These are phyloP conservation scores for Erpetoichthys calabaricus DNA, from an alignment of 2,797 vertebrate genomes.

Conservation along the genomic window DNA sequence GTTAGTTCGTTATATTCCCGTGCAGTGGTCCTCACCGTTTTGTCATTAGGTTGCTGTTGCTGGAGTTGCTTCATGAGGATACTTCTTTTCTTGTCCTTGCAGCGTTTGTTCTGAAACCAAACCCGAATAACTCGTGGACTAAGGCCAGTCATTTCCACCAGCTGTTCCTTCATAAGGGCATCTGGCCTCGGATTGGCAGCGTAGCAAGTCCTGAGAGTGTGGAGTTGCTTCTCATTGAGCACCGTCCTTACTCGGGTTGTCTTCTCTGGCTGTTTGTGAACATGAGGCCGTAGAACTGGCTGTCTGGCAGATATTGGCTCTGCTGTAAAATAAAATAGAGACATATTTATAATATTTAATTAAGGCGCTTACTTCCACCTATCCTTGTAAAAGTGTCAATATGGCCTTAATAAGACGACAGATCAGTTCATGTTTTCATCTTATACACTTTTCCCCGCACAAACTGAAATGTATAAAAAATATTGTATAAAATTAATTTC, in stretches of 20 bases:
- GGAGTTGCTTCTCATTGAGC: conserved; percentile 86
- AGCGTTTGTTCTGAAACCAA: conserved; percentile 92
- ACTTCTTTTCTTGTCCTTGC: conserved; percentile 86
- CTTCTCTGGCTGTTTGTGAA: conserved; percentile 88
- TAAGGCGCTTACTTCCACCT: no score
- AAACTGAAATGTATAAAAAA: no score
- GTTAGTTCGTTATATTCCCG: accelerated
- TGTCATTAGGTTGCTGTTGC: conserved; percentile 84
- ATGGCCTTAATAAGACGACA: no score
- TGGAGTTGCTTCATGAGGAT: conserved; percentile 88
- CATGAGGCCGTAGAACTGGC: conserved; percentile 73
- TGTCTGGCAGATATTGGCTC: conserved; percentile 83
- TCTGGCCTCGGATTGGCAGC: conserved; percentile 87
- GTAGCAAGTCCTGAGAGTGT: conserved; percentile 85
- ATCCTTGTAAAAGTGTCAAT: no score
- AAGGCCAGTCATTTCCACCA: conserved; percentile 87
- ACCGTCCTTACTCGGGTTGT: conserved; percentile 83
- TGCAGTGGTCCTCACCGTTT: conserved; percentile 60
- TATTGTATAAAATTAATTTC: no score
- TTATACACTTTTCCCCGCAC: no score
- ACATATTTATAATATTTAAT: no score
- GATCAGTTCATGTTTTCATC: no score
- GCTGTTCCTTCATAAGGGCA: conserved; percentile 86
- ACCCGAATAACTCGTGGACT: conserved; percentile 83
- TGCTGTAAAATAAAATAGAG: conserved; percentile 46